A percentile compares a stretch with the other conserved stretches of the same genome.
Conservation (phyloP, 2,888 invertebrate species). For the Dicranocentrus wangi region DNA sequence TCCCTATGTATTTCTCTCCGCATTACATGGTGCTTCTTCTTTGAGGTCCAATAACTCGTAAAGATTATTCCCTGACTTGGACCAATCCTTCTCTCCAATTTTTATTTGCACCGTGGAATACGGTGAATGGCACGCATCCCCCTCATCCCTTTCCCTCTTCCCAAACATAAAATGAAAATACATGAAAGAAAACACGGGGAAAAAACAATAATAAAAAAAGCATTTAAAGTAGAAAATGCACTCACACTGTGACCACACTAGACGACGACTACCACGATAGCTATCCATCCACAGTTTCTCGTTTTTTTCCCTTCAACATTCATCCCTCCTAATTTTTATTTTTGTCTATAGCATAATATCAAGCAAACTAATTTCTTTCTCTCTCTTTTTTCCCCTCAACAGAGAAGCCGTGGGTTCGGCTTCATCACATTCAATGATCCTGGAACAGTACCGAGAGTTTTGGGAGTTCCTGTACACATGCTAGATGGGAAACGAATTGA, state of each 20-base stretch:
- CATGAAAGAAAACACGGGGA: neutral
- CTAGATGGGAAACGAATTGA: slow-evolving; percentile 95
- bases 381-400: slow-evolving; percentile 74
- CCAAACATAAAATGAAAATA: neutral
- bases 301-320: neutral
- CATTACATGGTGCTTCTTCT: neutral
- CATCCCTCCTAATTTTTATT: neutral
- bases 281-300: too few species aligned
- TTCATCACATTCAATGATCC: slow-evolving; percentile 96
- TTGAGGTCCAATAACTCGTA: neutral
- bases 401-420: slow-evolving; percentile 95
- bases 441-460: slow-evolving; percentile 90
- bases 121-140: slow-evolving; percentile 24
- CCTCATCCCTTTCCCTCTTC: neutral
- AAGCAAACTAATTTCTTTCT: neutral
- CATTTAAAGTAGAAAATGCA: slow-evolving; percentile 12
- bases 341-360: neutral
- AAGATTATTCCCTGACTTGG: slow-evolving; percentile 5
- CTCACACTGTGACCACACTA: neutral
- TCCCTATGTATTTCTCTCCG: neutral
- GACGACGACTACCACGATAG: neutral
- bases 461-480: slow-evolving; percentile 91
- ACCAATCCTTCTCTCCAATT: neutral
- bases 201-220: slow-evolving; percentile 12
- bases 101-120: slow-evolving; percentile 24